Percentiles rank a stretch among this genome's conserved stretches.
Conservation (phyloP, 2,797 vertebrate species). For the Artibeus lituratus region DNA sequence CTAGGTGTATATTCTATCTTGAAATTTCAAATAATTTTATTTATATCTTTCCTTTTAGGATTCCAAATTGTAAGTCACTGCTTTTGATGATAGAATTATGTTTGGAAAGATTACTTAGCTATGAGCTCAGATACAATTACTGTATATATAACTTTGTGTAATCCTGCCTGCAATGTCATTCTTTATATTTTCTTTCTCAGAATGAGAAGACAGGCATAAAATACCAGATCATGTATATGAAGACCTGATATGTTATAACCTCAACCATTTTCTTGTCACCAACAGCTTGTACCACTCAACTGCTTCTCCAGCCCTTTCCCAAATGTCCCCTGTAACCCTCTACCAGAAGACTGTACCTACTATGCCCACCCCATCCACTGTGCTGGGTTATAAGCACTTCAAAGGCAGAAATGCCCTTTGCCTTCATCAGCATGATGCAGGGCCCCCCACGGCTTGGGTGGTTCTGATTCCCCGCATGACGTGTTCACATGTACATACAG, state of each 20-base stretch:
- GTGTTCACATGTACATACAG: fast-evolving
- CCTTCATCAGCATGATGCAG: neutral
- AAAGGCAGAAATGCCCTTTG: neutral
- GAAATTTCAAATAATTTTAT: neutral
- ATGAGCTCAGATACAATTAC: neutral
- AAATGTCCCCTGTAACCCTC: neutral
- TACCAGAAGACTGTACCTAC: neutral
- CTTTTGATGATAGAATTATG: constrained; percentile 1
- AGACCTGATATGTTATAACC: neutral
- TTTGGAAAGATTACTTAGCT: neutral
- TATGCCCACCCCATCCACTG: fast-evolving
- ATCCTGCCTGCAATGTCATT: neutral
- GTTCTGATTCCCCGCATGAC: neutral
- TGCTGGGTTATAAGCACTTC: neutral
- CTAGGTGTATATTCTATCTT: neutral
- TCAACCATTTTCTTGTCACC: neutral
- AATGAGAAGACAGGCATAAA: neutral
- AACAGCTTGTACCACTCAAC: neutral
- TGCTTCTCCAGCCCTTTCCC: neutral
- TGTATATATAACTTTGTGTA: neutral
- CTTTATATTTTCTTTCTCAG: neutral
- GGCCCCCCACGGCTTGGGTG: neutral
- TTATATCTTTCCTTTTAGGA: neutral
- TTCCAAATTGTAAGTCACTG: neutral
- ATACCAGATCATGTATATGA: neutral